These are phyloP conservation scores for Todiramphus saurophagus DNA, from an alignment of 2,113 vertebrate species.

Conservation along the genomic window DNA sequence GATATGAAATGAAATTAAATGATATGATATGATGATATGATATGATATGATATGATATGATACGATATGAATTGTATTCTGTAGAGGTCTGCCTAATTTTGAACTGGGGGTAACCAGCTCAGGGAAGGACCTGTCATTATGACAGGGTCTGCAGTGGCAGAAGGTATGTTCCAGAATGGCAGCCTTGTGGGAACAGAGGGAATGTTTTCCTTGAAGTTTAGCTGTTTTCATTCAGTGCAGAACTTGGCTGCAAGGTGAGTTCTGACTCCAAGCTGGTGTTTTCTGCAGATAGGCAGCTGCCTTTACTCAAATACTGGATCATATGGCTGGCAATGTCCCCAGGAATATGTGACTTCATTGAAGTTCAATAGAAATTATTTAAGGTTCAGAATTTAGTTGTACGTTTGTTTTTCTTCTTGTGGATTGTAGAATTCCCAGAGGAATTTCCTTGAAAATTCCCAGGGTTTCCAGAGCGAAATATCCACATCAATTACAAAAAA, in stretches of 20 bases:
- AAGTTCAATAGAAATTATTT: background rate
- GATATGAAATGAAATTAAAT: too few relatives aligned
- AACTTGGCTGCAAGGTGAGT: background rate
- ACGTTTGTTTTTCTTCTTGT: background rate
- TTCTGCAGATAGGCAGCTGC: background rate
- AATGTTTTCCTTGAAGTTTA: background rate
- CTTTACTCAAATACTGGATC: background rate
- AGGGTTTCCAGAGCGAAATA: background rate
- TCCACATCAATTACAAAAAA: background rate
- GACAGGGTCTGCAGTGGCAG: background rate
- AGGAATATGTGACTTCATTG: background rate
- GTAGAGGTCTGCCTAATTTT: background rate
- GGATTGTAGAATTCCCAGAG: background rate
- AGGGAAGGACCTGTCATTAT: background rate
- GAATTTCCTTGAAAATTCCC: background rate
- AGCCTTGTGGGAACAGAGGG: rapidly evolving
- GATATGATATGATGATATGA: too few relatives aligned
- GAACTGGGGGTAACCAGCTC: rapidly evolving
- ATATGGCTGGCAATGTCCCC: background rate
- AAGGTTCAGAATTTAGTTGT: background rate
- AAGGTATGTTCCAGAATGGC: background rate
- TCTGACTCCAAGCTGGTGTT: background rate
- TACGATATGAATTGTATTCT: too few relatives aligned
- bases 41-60: too few relatives aligned
- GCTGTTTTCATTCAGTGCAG: background rate